Conservation (phyloP, 2,888 invertebrate genomes). For the Parnassius smintheus region DNA sequence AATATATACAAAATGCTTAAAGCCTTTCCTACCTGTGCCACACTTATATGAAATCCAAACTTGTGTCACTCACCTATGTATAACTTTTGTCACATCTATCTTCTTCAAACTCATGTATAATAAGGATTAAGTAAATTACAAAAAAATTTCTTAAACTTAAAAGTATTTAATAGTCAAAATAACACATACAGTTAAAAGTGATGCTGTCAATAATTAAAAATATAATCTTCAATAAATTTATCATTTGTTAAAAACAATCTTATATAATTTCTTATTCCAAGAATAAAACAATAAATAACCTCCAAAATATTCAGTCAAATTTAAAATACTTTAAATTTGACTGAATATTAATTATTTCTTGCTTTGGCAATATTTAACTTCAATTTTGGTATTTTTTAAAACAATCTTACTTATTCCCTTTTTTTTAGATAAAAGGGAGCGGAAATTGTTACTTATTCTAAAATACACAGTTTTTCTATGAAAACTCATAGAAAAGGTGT, state of each 20-base stretch:
- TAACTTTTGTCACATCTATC: slow-evolving; percentile 37
- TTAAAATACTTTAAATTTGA: too few species aligned
- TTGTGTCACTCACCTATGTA: slow-evolving; percentile 78
- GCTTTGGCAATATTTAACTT: slow-evolving; percentile 31
- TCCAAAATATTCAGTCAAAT: background rate
- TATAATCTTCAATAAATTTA: slow-evolving; percentile 16
- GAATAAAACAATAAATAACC: slow-evolving; percentile 35
- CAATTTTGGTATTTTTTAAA: slow-evolving; percentile 20
- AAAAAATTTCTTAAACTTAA: slow-evolving; percentile 8
- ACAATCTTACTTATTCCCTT: slow-evolving; percentile 54
- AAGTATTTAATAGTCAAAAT: slow-evolving; percentile 26
- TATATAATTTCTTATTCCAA: slow-evolving; percentile 22
- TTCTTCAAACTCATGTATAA: slow-evolving; percentile 25
- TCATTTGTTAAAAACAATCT: background rate
- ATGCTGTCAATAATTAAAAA: slow-evolving; percentile 20
- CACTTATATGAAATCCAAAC: slow-evolving; percentile 66
- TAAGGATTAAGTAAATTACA: slow-evolving; percentile 31
- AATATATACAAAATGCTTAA: slow-evolving; percentile 29
- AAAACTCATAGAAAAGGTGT: slow-evolving; percentile 37
- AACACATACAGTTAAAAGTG: slow-evolving; percentile 24
- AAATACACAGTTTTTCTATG: slow-evolving; percentile 33
- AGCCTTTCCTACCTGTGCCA: slow-evolving; percentile 81
- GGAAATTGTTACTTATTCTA: slow-evolving; percentile 41
- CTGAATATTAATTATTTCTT: too few species aligned
- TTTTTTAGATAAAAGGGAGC: slow-evolving; percentile 53